These are phyloP conservation scores for Anser brachyrhynchus DNA, from an alignment of 2,113 vertebrate genomes.

Conservation along the genomic window DNA sequence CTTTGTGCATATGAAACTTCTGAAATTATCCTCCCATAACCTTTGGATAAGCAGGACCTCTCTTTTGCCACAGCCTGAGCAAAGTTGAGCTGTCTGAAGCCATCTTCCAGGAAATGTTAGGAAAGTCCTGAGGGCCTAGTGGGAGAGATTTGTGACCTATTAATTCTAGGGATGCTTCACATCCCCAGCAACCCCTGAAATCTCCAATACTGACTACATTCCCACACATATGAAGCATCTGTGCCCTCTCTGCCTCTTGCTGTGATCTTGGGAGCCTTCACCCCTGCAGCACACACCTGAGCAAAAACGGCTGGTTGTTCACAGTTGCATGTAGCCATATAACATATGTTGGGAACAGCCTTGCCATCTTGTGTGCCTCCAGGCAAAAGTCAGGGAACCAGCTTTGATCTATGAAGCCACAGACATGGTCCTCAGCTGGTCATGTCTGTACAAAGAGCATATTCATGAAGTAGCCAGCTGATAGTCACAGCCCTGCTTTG, in stretches of 20 bases:
- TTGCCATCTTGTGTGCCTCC: background rate
- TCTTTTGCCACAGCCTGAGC: background rate
- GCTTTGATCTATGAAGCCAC: background rate
- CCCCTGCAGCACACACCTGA: background rate
- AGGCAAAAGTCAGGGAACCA: background rate
- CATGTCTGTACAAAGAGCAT: background rate
- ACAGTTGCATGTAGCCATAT: rapidly evolving
- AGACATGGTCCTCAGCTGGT: background rate
- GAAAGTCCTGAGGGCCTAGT: background rate
- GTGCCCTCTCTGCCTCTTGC: background rate
- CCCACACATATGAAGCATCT: rapidly evolving
- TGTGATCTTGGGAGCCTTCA: background rate
- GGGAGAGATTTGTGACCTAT: background rate
- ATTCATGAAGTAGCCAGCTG: background rate
- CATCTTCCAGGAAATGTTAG: background rate
- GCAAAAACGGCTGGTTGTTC: background rate
- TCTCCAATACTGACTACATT: background rate
- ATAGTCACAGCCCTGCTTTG: background rate
- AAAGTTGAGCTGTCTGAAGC: background rate
- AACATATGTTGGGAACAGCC: background rate
- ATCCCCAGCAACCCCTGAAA: background rate
- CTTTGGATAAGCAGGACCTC: background rate
- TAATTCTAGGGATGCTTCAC: background rate
- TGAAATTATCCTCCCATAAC: background rate
- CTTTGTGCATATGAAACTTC: background rate